phyloP scores from a whole-genome alignment of 2,888 invertebrate species.

The Lordiphosa fenestrarum region DNA sequence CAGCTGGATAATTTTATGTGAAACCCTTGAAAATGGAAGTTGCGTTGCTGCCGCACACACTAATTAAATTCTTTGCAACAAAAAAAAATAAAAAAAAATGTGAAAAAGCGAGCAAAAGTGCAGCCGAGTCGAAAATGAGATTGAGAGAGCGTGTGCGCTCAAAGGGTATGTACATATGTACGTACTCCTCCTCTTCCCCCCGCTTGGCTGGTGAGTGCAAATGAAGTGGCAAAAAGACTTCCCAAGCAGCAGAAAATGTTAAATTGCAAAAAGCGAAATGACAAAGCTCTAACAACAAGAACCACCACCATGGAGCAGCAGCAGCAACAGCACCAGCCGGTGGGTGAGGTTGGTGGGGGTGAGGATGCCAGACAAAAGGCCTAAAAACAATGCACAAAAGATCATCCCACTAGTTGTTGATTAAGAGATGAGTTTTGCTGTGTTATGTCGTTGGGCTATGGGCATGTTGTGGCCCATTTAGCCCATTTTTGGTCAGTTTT shows the following conservation, averaged over 20 bases:
- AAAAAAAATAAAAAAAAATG: slow-evolving; percentile 10
- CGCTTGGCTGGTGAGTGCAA: slow-evolving; percentile 29
- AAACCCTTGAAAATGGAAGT: slow-evolving; percentile 19
- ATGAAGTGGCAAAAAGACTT: slow-evolving; percentile 51
- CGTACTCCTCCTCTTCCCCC: background rate
- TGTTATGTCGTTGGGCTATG: no score
- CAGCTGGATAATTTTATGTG: slow-evolving; percentile 6
- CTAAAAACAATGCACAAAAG: no score
- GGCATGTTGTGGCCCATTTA: no score
- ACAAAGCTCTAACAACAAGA: slow-evolving; percentile 1
- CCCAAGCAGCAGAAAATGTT: slow-evolving; percentile 26
- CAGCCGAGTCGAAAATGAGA: slow-evolving; percentile 37
- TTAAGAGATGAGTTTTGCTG: no score
- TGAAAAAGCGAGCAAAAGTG: slow-evolving; percentile 31
- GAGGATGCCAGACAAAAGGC: slow-evolving; percentile 8
- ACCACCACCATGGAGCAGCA: slow-evolving; percentile 4
- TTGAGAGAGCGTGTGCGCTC: slow-evolving; percentile 7
- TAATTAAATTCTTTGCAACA: slow-evolving; percentile 53
- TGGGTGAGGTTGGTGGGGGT: background rate
- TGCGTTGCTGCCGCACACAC: slow-evolving; percentile 29
- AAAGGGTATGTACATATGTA: slow-evolving; percentile 18
- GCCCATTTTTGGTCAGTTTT: no score
- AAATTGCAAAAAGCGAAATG: slow-evolving; percentile 29
- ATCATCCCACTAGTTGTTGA: no score
- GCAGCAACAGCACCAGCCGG: slow-evolving; percentile 35